Evolutionary conservation across 2,113 vertebrate species (phyloP).

Genomic region (Lophochroa leadbeateri): DNA sequence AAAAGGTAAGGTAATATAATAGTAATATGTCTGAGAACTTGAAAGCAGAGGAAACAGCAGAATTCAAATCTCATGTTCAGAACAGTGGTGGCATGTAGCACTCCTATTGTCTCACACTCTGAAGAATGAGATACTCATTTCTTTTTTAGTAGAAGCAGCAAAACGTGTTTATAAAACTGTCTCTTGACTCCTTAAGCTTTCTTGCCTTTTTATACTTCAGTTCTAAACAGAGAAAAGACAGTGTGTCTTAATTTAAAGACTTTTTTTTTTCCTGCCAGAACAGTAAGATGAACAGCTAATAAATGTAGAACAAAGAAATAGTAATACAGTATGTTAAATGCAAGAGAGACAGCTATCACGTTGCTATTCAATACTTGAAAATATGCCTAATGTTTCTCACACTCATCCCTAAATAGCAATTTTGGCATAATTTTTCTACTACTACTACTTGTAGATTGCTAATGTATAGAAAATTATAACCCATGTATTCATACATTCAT

Average conservation of each 20-base stretch:
- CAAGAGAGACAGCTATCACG: background rate
- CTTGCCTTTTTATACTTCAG: background rate
- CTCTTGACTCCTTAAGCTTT: background rate
- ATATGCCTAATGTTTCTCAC: background rate
- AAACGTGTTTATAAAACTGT: background rate
- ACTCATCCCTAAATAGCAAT: background rate
- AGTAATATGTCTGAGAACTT: background rate
- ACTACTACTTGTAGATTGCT: background rate
- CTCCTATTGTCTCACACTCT: background rate
- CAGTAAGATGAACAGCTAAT: background rate
- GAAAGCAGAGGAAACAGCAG: background rate
- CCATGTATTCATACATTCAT: background rate
- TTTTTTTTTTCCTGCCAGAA: background rate
- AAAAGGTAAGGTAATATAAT: background rate
- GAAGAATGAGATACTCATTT: background rate
- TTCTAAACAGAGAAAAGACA: background rate
- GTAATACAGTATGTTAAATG: background rate
- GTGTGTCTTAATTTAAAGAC: background rate
- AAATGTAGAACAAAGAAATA: background rate
- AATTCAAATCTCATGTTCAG: slow-evolving; percentile 1
- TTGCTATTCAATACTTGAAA: background rate
- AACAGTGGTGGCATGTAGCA: background rate
- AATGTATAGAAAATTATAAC: background rate
- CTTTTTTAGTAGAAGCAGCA: background rate
- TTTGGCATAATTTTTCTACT: background rate